Base-by-base conservation (phyloP, 1,140 invertebrate species). In the Meloidogyne exigua region DNA sequence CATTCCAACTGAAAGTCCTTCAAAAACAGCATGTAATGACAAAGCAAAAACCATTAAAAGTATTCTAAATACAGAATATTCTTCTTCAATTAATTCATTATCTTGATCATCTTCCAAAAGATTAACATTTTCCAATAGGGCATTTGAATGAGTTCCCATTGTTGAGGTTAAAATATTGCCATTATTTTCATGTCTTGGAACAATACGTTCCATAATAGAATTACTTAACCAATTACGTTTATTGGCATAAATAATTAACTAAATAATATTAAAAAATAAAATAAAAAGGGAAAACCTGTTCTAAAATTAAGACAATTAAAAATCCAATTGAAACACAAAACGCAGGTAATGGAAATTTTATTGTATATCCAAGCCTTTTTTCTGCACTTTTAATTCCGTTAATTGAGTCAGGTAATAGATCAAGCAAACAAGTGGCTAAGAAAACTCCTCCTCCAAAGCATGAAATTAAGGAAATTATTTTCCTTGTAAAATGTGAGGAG, bases 1-100 rank as follows among this genome's bases (percentile, higher is more conserved):
- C 76, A 86, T 84, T 28, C 87, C 85, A 18, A 87, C 39, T 10
- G 85, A 87, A 26, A 87, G 76, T 25, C 85, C 85, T 68, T 87
- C 85, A 36, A 87, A 87, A 32, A 81, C 76, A 10, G 85, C 83
- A 73, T 87, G 85, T 10, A 87, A 44, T 9, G 83, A 87, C 7
- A 87, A 71, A 25, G 85, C 87, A 23, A 76, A 63, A 23, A 87
- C 82, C 13, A 87, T 76, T 57, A 87, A 68, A 57, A 85, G 68
- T 10, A 83, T 76, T 23, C 83, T 63, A 57, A 85, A 68, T 21
- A 75, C 82, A 7, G 83, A 84, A 62, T 85, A 76, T 7, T 76
- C 26, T 7, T 76, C 26, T 36, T 82, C 80, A n/a, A 62, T 64
- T 13, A 75, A 70, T 81, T 74, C 79, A 75, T 44, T 75, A 81